phyloP scores from a whole-genome alignment of 2,113 vertebrate species.

The Oncorhynchus nerka region DNA sequence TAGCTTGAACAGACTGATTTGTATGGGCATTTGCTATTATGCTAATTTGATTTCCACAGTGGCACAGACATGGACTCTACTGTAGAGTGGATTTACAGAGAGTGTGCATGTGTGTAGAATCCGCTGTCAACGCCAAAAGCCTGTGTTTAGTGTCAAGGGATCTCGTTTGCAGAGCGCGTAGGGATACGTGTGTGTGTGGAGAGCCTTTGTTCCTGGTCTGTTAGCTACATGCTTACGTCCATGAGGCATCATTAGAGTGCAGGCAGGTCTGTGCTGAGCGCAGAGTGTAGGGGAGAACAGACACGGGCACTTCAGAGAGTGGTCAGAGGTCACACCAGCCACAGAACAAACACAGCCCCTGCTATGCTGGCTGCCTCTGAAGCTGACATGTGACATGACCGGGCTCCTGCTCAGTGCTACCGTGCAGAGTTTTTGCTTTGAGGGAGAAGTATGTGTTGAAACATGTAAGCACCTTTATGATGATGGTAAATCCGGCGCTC shows the following conservation, averaged over 20 bases:
- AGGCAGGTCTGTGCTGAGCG: not conserved
- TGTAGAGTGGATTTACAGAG: not conserved
- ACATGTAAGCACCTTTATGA: slow-evolving; percentile 14
- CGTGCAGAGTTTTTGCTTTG: slow-evolving; percentile 13
- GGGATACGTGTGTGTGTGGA: slow-evolving; percentile 7
- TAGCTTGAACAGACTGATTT: no score
- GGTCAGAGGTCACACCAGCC: slow-evolving; percentile 21
- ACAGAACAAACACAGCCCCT: slow-evolving; percentile 35
- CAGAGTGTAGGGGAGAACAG: not conserved
- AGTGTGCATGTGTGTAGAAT: slow-evolving; percentile 36
- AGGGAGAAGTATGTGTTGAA: slow-evolving; percentile 26
- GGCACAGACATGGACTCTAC: no score
- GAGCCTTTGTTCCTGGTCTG: slow-evolving; percentile 51
- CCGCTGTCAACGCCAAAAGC: slow-evolving; percentile 46
- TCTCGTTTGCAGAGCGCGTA: slow-evolving; percentile 26
- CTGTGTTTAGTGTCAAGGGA: slow-evolving; percentile 35
- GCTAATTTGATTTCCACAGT: no score
- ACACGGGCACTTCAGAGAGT: slow-evolving; percentile 13
- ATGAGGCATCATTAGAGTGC: slow-evolving; percentile 50
- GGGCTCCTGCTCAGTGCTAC: not conserved
- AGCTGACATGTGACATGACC: not conserved
- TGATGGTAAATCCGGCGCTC: slow-evolving; percentile 6
- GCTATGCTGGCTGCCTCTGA: not conserved
- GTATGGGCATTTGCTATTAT: no score
- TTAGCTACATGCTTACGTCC: slow-evolving; percentile 40